phyloP scores from a whole-genome alignment of 1,140 invertebrate species.

The Micrasema minimum region DNA sequence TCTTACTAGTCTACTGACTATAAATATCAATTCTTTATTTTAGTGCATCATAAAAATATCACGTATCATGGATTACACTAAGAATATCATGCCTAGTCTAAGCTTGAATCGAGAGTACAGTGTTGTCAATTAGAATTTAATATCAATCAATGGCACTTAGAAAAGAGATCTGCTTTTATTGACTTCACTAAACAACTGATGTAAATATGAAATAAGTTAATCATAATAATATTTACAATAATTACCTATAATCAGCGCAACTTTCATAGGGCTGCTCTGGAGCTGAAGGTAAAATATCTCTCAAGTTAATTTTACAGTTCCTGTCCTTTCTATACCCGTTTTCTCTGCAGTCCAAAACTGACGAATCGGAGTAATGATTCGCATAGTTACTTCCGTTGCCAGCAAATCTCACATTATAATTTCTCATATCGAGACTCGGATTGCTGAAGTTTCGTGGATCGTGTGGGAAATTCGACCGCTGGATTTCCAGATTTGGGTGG shows the following conservation, averaged over 20 bases:
- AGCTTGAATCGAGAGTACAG: too few species aligned
- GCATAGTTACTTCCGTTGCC: slow-evolving; percentile 37
- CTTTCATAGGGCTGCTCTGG: slow-evolving; percentile 53
- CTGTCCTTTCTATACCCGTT: slow-evolving; percentile 48
- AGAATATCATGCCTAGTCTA: too few species aligned
- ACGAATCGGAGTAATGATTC: slow-evolving; percentile 52
- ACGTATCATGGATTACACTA: too few species aligned
- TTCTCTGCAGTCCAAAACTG: slow-evolving; percentile 38
- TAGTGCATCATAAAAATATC: too few species aligned
- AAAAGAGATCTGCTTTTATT: too few species aligned
- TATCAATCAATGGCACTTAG: too few species aligned
- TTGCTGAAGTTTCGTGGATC: slow-evolving; percentile 49
- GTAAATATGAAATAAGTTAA: too few species aligned
- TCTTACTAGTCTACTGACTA: too few species aligned
- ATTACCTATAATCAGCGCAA: slow-evolving; percentile 50
- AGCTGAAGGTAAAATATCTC: slow-evolving; percentile 52
- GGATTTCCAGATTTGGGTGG: slow-evolving; percentile 52
- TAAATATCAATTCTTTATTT: too few species aligned
- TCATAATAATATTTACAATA: too few species aligned
- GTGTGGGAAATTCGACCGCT: slow-evolving; percentile 31
- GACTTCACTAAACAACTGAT: too few species aligned
- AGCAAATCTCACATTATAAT: slow-evolving; percentile 30
- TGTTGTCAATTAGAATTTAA: too few species aligned
- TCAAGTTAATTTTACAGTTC: slow-evolving; percentile 51
- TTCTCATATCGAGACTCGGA: slow-evolving; percentile 46